A percentile compares a stretch with the other conserved stretches of the same genome.
Conservation (phyloP, 1,140 invertebrate genomes). For the Melipona quadrifasciata region DNA sequence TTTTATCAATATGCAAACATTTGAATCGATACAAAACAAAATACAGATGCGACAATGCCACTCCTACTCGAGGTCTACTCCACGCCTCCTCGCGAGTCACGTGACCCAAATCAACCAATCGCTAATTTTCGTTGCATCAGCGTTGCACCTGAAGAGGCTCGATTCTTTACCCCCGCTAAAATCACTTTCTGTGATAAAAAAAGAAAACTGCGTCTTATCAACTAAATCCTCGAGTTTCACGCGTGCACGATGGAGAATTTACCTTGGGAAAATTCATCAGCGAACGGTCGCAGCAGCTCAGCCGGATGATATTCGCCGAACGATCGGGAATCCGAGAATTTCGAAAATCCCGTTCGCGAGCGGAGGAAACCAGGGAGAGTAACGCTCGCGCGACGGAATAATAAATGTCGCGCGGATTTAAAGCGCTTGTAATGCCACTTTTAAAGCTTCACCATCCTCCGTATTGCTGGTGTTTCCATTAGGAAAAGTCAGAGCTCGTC, state of each 20-base stretch:
- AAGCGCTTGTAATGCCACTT: constrained; percentile 17
- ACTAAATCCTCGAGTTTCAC: not conserved
- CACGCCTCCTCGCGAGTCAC: no score
- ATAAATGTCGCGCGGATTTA: constrained; percentile 27
- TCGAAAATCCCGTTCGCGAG: not conserved
- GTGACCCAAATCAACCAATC: no score
- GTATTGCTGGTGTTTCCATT: constrained; percentile 10
- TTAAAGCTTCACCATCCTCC: constrained; percentile 2
- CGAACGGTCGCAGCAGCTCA: not conserved
- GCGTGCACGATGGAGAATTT: not conserved
- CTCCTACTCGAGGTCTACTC: no score
- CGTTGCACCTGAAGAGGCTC: no score
- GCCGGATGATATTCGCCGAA: constrained; percentile 10
- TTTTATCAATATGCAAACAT: no score
- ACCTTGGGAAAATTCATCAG: not conserved
- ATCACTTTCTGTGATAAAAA: no score
- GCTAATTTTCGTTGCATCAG: no score
- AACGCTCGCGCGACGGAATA: constrained; percentile 3
- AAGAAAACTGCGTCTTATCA: no score
- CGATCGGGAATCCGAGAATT: not conserved
- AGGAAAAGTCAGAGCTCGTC: constrained; percentile 9
- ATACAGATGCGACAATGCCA: no score
- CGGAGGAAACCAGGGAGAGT: not conserved
- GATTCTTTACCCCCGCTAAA: no score
- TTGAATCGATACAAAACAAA: no score